Base-by-base conservation (phyloP, 2,888 invertebrate species). In the Euphydryas editha region DNA sequence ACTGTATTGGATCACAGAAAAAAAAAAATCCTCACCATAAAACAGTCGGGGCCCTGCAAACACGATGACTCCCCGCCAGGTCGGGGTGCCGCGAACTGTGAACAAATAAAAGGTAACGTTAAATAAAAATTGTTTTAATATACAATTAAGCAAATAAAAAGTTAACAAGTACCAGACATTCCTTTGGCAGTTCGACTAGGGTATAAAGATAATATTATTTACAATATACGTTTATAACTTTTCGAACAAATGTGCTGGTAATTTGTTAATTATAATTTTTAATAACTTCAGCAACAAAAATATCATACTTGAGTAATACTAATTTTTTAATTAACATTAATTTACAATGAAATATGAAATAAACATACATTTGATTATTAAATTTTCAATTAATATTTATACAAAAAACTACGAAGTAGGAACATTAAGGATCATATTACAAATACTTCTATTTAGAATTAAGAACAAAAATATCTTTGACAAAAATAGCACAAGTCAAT, bases 21-120 rank as follows among this genome's bases (percentile, higher is more conserved):
- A 65, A 68, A 59, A 37, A 20, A 18, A 21, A 46, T 65, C 93
- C 95, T 94, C 86, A 95, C 95, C 95, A 95, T 95, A 90, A 95
- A 95, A 86, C 95, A 95, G 91, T 95, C 95, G 75, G 95, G 94
- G 83, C 94, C 95, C 86, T 95, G 95, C 86, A 95, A 92, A 87
- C 95, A 95, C 82, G 94, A 94, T 66, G 94, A 94, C 88, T 94
- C 94, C 85, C 94, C 94, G 82, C 94, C 90, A 77, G 94, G 94
- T 66, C 94, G 93, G 73, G 94, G 94, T 86, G 93, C 92, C 79
- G 94, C 94, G 78, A 95, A 95, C 95, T 95, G 94, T 80, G 94
- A 93, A 90, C 89, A 90, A 92, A 86, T 81, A 80, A 81, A 81
- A 79, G 79, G 47, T 63, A 42, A 84, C 81, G 84, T 73, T 84